Evolutionary conservation across 2,113 vertebrate species (phyloP), one percentile per base, ranked within the genome.

Genomic region (Lathamus discolor): DNA sequence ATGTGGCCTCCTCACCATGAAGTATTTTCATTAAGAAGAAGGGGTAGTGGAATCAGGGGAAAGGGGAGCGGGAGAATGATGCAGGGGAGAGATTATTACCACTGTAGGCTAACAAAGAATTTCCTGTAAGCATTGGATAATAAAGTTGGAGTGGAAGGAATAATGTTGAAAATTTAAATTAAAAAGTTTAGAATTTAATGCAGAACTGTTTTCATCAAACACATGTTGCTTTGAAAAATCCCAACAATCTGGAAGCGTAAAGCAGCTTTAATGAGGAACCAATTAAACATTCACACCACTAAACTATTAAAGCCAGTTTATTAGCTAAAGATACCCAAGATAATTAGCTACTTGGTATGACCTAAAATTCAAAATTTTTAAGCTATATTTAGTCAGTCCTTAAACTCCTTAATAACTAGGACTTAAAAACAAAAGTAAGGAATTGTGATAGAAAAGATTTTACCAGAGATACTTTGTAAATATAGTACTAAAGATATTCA

Each of bases 281-380:
- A 82, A 63, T 63, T 49, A 90, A 72, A 85, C 11, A 18, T 62
- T 89, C 63, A 73, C 48, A 52, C 8, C 19, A 79, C 19, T 73
- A 48, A 84, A 91, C 41, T 87, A 68, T 54, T 76, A 82, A 79
- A 92, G 44, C 3, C 29, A 51, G n/a, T 88, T 82, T 91, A 91
- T 75, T 41, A 91, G 62, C 37, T 66, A 66, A 92, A 68, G 55
- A 70, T 67, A 73, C 27, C 70, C 57, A 18, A 87, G 7, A 28
- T 62, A 95, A 94, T 91, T 79, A 91, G 31, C 27, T 85, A 85
- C 39, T 61, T 91, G 67, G 24, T 43, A 86, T 55, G 82, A 95
- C 74, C 66, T 91, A 85, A 94, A 89, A 78, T 76, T 76, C 33
- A 64, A 75, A 84, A 49, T 37, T 52, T 68, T 89, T 25, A 88